These are phyloP conservation scores for Bilobella aurantiaca DNA, from an alignment of 1,140 invertebrate species.

Conservation along the genomic window DNA sequence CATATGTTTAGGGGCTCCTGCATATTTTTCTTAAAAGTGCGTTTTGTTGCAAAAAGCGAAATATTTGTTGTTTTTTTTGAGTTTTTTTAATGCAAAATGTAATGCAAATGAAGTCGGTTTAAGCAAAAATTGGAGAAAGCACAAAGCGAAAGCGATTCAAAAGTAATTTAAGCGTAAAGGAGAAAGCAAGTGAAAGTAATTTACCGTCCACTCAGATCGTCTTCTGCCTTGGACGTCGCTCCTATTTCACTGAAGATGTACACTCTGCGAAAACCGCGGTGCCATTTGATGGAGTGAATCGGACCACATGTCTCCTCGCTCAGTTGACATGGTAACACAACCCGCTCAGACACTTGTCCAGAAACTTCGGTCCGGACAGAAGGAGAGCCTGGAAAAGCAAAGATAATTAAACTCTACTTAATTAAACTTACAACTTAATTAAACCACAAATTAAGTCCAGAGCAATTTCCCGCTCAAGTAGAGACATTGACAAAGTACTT, in stretches of 20 bases:
- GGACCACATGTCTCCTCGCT: constrained; percentile 64
- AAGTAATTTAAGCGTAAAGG: no score
- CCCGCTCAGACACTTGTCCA: constrained; percentile 51
- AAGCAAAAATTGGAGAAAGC: no score
- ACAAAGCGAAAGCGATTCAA: no score
- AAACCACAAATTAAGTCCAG: no score
- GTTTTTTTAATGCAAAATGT: constrained; percentile 37
- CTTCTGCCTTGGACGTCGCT: constrained; percentile 58
- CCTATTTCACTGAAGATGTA: constrained; percentile 70
- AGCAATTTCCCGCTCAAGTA: no score
- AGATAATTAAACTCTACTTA: background rate
- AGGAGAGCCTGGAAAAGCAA: constrained; percentile 13
- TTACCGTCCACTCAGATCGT: constrained; percentile 63
- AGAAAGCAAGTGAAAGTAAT: constrained; percentile 35
- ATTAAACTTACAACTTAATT: no score
- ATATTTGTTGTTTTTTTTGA: constrained; percentile 54
- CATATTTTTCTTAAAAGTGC: no score
- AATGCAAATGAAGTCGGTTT: background rate
- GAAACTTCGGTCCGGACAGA: constrained; percentile 37
- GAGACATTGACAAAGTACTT: no score
- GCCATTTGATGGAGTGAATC: constrained; percentile 82
- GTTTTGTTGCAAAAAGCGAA: constrained; percentile 63
- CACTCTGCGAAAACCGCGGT: constrained; percentile 64
- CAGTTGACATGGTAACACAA: constrained; percentile 61
- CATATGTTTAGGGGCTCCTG: constrained; percentile 61